Percentiles rank a stretch among this genome's conserved stretches.
Evolutionary conservation across 2,113 vertebrate species (phyloP).

Genomic region (Corapipo altera): DNA sequence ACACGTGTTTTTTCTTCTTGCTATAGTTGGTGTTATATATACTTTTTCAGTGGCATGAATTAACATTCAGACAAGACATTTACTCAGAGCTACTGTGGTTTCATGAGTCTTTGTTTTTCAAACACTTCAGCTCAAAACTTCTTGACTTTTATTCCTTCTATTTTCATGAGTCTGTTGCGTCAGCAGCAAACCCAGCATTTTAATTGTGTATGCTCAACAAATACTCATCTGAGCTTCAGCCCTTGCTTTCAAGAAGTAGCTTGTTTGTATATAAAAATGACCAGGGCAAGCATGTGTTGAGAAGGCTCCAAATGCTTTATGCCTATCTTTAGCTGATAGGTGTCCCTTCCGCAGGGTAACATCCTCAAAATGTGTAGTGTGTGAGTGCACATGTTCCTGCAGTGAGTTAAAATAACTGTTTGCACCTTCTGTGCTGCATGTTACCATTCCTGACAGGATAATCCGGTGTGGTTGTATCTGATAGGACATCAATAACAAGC

Average conservation of each 20-base stretch:
- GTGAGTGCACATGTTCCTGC: background rate
- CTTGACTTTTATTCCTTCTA: background rate
- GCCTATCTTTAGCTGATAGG: background rate
- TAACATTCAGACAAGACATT: background rate
- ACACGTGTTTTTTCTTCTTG: background rate
- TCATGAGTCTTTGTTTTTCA: background rate
- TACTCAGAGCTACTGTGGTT: background rate
- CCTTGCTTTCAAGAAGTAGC: background rate
- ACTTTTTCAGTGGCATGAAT: background rate
- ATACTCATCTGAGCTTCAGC: background rate
- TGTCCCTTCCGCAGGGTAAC: background rate
- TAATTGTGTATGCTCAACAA: background rate
- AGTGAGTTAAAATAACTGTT: constrained; percentile 36
- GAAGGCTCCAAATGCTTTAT: background rate
- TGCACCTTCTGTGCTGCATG: constrained; percentile 25
- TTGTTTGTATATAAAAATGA: background rate
- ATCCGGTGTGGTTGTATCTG: constrained; percentile 5
- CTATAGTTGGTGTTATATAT: background rate
- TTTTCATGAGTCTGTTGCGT: background rate
- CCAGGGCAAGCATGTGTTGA: background rate
- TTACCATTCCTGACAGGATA: constrained; percentile 41
- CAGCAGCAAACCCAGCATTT: background rate
- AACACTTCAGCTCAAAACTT: background rate
- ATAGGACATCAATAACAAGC: constrained; percentile 58
- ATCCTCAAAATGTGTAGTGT: background rate